Base-by-base conservation (phyloP, 2,113 vertebrate species). In the Argyrosomus japonicus region DNA sequence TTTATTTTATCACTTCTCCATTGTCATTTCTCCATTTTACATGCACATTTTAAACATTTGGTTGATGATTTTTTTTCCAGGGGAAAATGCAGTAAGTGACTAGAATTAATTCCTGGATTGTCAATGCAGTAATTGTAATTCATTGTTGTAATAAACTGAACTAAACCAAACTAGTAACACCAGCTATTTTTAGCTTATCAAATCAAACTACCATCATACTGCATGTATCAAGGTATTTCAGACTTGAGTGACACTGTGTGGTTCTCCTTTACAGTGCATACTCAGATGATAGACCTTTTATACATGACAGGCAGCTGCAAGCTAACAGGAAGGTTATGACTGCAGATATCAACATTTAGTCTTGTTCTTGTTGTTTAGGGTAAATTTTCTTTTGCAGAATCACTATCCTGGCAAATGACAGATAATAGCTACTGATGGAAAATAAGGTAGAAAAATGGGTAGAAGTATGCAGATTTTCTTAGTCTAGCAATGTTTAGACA, bases 1-100 rank as follows among this genome's bases (percentile, higher is more conserved):
- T n/a, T 67, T 78, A 29, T 57, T 51, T 61, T 23, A 40, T 54
- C 8, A 45, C 58, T 54, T n/a, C 29, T 75, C 17, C 1, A 36
- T 61, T 70, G 36, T 79, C 75, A 58, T 69, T 57, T 40, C 29
- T 8, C 2, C 21, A 27, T 43, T 81, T 56, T 45, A 75, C 29
- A 81, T 54, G 32, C 51, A 71, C 45, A 75, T 60, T 29, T 40
- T 75, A 58, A 73, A 21, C 60, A 73, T n/a, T 25, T 47, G 11
- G 43, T 7, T 40, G 57, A 67, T 40, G 48, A 14, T 23, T 82
- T 47, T 47, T 25, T 48, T 77, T 43, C 11, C 3, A n/a, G 40
- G 58, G 64, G 67, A 32, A 68, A 48, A 57, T 19, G 25, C 29
- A 19, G 19, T 32, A n/a, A 68, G 23, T 71, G 36, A 40, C 9